phyloP scores from a whole-genome alignment of 2,888 invertebrate genomes.

The Anodontia alba region DNA sequence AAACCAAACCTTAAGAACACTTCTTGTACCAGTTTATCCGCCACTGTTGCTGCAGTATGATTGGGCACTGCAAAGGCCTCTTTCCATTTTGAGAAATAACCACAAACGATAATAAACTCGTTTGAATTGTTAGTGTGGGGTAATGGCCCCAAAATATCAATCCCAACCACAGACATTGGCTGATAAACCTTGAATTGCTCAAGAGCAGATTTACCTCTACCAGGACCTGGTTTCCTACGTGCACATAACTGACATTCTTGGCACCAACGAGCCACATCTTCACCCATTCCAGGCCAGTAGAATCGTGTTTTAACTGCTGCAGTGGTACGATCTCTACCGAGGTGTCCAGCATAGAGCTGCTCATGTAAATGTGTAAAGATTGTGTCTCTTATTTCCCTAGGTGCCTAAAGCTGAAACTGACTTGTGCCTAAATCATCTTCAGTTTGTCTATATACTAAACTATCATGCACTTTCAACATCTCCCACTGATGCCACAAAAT shows the following conservation, averaged over 20 bases:
- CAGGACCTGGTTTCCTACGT: too few species aligned
- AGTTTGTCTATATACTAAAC: not conserved
- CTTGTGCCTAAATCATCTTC: not conserved
- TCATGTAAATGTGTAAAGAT: not conserved
- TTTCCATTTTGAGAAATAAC: not conserved
- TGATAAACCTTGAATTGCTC: not conserved
- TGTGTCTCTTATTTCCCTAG: not conserved
- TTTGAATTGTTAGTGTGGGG: not conserved
- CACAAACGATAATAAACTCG: not conserved
- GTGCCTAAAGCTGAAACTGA: not conserved
- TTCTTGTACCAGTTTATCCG: too few species aligned
- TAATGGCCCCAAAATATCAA: not conserved
- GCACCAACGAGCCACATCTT: not conserved
- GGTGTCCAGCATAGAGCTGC: too few species aligned
- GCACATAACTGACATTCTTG: not conserved
- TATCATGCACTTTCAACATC: not conserved
- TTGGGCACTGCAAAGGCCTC: not conserved
- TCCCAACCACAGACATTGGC: not conserved
- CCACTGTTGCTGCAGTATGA: not conserved
- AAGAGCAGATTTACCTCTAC: not conserved
- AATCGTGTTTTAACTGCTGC: not conserved
- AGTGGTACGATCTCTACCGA: not conserved
- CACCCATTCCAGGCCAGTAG: too few species aligned
- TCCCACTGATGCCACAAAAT: not conserved
- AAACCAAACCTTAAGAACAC: conserved; percentile 13